phyloP scores from a whole-genome alignment of 1,140 invertebrate genomes.

The Onthophagus taurus region DNA sequence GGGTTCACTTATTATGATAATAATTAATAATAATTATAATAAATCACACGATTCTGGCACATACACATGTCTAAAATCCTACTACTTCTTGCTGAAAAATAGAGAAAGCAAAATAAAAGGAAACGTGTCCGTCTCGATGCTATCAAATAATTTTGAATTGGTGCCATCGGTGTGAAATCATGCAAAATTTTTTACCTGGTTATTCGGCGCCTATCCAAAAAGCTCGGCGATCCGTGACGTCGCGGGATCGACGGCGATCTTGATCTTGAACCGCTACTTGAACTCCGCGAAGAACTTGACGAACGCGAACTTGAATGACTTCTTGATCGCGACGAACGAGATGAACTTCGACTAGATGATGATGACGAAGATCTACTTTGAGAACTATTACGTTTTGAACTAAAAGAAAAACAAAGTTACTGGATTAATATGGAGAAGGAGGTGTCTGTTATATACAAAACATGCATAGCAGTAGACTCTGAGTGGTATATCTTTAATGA shows the following conservation, averaged over 20 bases:
- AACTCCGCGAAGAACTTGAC: conserved; percentile 34
- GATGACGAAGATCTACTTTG: conserved; percentile 39
- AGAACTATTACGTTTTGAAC: conserved; percentile 11
- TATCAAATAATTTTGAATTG: no score
- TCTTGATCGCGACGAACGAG: conserved; percentile 41
- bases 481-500: no score
- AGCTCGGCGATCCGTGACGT: conserved; percentile 80
- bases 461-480: no score
- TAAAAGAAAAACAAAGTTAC: conserved; percentile 4
- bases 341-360: conserved; percentile 30
- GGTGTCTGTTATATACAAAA: no score
- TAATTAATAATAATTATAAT: conserved; percentile 3
- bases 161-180: no score
- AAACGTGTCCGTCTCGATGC: no score
- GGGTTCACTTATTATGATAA: no score
- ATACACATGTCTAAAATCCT: neutral
- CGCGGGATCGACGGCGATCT: conserved; percentile 79
- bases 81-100: conserved; percentile 12
- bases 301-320: conserved; percentile 45
- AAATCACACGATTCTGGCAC: conserved; percentile 7
- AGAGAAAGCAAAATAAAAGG: conserved; percentile 11
- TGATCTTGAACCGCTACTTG: conserved; percentile 44
- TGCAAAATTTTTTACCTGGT: conserved; percentile 65
- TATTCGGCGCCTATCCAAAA: conserved; percentile 78
- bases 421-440: no score